These are phyloP conservation scores for Phalacrocorax carbo DNA, from an alignment of 2,113 vertebrate genomes.

Conservation along the genomic window DNA sequence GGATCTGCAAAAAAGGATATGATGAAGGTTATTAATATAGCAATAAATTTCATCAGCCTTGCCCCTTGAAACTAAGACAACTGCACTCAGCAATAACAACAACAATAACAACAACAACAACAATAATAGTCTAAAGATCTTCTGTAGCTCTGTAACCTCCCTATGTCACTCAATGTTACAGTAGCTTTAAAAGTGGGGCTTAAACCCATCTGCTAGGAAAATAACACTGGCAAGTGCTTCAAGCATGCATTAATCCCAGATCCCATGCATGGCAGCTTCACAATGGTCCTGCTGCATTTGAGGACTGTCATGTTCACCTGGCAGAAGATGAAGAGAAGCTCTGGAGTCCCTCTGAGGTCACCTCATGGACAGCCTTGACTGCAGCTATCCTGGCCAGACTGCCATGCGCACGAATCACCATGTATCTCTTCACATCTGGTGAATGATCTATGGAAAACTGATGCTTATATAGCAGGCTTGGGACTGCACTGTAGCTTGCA, in stretches of 20 bases:
- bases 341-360: not conserved
- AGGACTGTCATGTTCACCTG: not conserved
- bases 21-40: constrained; percentile 22
- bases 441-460: not conserved
- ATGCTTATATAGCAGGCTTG: not conserved
- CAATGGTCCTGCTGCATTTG: not conserved
- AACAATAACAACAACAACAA: not conserved
- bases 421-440: not conserved
- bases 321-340: not conserved
- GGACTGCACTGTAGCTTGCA: not conserved
- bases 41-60: constrained; percentile 23
- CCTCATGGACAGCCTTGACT: not conserved
- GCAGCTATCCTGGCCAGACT: not conserved
- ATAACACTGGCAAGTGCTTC: not conserved
- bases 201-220: not conserved
- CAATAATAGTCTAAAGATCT: not conserved
- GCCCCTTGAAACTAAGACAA: constrained; percentile 1
- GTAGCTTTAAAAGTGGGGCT: not conserved
- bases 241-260: not conserved
- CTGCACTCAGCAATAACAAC: not conserved
- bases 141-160: not conserved
- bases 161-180: not conserved
- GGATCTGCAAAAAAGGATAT: not conserved
- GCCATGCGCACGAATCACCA: not conserved
- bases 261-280: not conserved